Percentiles rank a stretch among this genome's conserved stretches.
Evolutionary conservation across 2,888 invertebrate genomes (phyloP).

Genomic region (Stomorhina lunata): DNA sequence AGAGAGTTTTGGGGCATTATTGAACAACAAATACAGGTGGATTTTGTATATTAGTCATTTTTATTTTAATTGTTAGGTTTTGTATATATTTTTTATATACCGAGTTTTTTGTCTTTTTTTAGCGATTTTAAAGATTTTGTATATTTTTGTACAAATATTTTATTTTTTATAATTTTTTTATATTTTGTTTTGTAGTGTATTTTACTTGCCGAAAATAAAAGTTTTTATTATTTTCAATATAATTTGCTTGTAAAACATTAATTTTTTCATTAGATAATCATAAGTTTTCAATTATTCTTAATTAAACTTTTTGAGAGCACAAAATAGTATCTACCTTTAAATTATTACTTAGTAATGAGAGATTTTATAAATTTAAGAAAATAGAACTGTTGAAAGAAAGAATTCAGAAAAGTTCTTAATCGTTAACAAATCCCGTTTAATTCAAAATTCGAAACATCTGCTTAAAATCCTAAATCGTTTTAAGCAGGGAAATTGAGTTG

Average conservation of each 20-base stretch:
- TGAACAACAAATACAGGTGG: constrained; percentile 6
- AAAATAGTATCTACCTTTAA: no score
- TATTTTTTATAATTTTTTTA: constrained; percentile 81
- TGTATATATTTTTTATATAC: constrained; percentile 25
- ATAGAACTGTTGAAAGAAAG: no score
- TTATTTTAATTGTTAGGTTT: neutral
- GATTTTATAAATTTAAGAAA: no score
- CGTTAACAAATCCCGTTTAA: no score
- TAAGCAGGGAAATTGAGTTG: no score
- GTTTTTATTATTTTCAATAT: constrained; percentile 34
- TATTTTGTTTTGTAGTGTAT: constrained; percentile 16
- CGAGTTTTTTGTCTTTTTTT: constrained; percentile 50
- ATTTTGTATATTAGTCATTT: constrained; percentile 27
- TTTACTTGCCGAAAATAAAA: constrained; percentile 40
- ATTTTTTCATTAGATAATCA: no score
- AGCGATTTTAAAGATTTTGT: constrained; percentile 46
- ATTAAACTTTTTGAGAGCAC: no score
- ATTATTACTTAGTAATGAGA: no score
- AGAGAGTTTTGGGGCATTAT: neutral
- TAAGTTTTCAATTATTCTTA: no score
- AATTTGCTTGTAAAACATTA: neutral
- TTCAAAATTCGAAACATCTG: no score
- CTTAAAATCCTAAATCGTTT: no score
- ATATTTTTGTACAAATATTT: constrained; percentile 92
- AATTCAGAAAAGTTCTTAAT: no score